phyloP scores from a whole-genome alignment of 1,140 invertebrate species.

The Doryteuthis pealeii region DNA sequence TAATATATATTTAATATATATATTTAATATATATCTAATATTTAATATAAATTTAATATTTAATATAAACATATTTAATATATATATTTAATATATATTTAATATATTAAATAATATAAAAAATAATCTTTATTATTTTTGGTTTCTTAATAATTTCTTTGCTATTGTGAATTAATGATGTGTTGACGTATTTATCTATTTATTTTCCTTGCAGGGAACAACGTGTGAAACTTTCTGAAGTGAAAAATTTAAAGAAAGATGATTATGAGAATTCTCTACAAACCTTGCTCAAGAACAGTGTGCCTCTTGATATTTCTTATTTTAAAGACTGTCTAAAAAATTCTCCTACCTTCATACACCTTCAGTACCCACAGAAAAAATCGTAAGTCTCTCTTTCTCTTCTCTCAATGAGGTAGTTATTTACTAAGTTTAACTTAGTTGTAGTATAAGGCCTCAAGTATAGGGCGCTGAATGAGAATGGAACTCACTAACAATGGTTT shows the following conservation, averaged over 20 bases:
- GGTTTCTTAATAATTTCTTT: too few relatives aligned
- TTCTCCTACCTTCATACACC: neutral
- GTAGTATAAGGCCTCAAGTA: too few relatives aligned
- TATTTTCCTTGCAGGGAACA: constrained; percentile 15
- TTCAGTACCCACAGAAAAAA: neutral
- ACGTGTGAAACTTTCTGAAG: constrained; percentile 8
- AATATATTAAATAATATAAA: too few relatives aligned
- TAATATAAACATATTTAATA: too few relatives aligned
- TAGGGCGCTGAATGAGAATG: too few relatives aligned
- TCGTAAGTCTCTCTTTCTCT: constrained; percentile 9
- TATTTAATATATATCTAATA: neutral
- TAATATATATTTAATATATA: too few relatives aligned
- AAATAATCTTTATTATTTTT: too few relatives aligned
- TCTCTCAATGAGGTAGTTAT: neutral
- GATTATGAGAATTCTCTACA: constrained; percentile 26
- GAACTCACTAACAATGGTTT: too few relatives aligned
- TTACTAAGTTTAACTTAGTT: too few relatives aligned
- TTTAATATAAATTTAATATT: neutral
- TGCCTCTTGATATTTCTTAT: neutral
- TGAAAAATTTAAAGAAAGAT: constrained; percentile 17
- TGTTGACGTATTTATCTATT: too few relatives aligned
- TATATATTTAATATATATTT: too few relatives aligned
- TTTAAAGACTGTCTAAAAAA: constrained; percentile 18
- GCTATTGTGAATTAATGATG: too few relatives aligned
- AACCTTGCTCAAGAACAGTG: constrained; percentile 15